Evolutionary conservation across 2,888 invertebrate species (phyloP).

Genomic region (Noctua janthina): DNA sequence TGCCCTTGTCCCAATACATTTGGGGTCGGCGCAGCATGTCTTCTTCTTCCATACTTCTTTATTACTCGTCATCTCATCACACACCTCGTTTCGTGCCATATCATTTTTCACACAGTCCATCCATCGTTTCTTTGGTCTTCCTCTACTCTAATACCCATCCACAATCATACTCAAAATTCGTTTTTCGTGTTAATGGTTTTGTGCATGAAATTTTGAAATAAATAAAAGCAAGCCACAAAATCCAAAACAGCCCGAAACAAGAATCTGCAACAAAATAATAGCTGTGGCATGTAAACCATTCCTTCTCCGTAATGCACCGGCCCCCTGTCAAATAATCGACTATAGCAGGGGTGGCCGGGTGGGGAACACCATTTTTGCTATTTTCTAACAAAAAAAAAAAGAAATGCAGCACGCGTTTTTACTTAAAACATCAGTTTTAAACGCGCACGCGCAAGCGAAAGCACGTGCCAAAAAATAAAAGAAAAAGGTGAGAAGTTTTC

Average conservation of each 20-base stretch:
- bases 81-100: no score
- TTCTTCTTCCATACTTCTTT: no score
- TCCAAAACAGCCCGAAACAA: background rate
- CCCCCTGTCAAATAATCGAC: constrained; percentile 84
- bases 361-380: constrained; percentile 86
- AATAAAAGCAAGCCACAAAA: background rate
- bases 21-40: no score
- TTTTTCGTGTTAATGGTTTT: no score
- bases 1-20: no score
- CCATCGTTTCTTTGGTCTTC: no score
- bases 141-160: no score
- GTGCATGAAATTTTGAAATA: no score
- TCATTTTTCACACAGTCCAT: no score
- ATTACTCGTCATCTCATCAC: no score
- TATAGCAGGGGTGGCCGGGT: constrained; percentile 79
- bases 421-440: constrained; percentile 88
- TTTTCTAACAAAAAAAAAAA: constrained; percentile 85
- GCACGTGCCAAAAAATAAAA: constrained; percentile 78
- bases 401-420: constrained; percentile 83
- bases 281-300: constrained; percentile 76
- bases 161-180: no score
- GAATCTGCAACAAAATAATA: constrained; percentile 10
- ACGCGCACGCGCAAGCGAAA: constrained; percentile 83
- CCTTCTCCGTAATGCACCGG: constrained; percentile 83
- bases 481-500: constrained; percentile 44